These are phyloP conservation scores for Tetramorium simillimum DNA, from an alignment of 1,140 invertebrate genomes.

Conservation along the genomic window DNA sequence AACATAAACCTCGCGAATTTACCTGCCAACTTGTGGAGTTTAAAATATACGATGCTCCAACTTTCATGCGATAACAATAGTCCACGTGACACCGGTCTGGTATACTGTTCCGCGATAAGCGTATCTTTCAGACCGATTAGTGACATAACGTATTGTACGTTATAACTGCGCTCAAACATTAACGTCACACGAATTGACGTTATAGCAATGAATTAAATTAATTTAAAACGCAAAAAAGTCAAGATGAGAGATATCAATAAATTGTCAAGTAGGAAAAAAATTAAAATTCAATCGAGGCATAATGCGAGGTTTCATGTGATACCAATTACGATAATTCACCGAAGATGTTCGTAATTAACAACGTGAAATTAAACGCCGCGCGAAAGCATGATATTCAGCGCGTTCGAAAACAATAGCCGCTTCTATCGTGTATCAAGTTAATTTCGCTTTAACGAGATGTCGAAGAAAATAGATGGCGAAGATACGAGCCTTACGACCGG, in stretches of 20 bases:
- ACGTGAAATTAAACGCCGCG: not conserved
- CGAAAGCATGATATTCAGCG: not conserved
- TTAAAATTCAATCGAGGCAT: not conserved
- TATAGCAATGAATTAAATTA: not conserved
- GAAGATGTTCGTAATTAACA: slow-evolving; percentile 1
- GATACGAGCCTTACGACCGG: not conserved
- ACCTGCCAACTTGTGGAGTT: not conserved
- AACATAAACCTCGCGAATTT: not conserved
- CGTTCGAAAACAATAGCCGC: not conserved
- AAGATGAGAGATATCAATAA: not conserved
- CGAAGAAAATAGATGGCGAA: slow-evolving; percentile 15
- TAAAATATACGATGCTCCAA: slow-evolving; percentile 8
- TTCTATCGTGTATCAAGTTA: not conserved
- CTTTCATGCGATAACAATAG: slow-evolving; percentile 47
- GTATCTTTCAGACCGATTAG: slow-evolving; percentile 39
- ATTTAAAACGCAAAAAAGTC: not conserved
- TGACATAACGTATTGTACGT: slow-evolving; percentile 21
- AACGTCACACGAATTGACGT: not conserved
- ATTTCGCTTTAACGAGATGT: slow-evolving; percentile 21
- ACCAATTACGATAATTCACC: not conserved
- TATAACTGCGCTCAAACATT: slow-evolving; percentile 14
- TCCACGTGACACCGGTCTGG: slow-evolving; percentile 20
- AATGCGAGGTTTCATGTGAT: not conserved
- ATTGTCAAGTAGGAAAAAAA: not conserved
- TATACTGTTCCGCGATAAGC: slow-evolving; percentile 48